Conservation (phyloP, 2,113 vertebrate genomes). For the Tichodroma muraria region DNA sequence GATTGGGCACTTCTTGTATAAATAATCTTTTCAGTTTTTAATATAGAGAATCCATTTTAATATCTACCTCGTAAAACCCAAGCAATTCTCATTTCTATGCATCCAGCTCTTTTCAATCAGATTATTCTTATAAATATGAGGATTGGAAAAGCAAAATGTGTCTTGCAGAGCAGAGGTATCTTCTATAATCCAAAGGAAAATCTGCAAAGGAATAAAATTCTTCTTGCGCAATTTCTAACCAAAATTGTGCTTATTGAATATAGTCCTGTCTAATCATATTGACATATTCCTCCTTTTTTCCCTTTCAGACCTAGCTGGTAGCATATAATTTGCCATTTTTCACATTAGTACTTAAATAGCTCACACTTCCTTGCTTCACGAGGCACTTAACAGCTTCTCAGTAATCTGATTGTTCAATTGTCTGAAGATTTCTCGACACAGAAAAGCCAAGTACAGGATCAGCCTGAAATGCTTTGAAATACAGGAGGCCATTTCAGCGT, state of each 20-base stretch:
- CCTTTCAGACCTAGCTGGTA: neutral
- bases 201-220: neutral
- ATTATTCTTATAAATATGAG: neutral
- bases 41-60: neutral
- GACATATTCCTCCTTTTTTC: neutral
- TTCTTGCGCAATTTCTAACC: neutral
- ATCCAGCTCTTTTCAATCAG: neutral
- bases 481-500: neutral
- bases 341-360: constrained; percentile 3
- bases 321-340: neutral
- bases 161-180: neutral
- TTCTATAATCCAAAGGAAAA: neutral
- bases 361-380: neutral
- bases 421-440: neutral
- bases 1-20: neutral
- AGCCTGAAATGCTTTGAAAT: neutral
- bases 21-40: neutral
- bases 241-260: neutral
- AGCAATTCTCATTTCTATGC: neutral
- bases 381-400: neutral
- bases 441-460: neutral
- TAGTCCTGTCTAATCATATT: neutral
- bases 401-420: constrained; percentile 48
- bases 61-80: neutral
- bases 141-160: neutral